Percentiles rank a stretch among this genome's conserved stretches.
These are phyloP conservation scores for Graptemys geographica DNA, from an alignment of 2,797 vertebrate species.

Conservation along the genomic window DNA sequence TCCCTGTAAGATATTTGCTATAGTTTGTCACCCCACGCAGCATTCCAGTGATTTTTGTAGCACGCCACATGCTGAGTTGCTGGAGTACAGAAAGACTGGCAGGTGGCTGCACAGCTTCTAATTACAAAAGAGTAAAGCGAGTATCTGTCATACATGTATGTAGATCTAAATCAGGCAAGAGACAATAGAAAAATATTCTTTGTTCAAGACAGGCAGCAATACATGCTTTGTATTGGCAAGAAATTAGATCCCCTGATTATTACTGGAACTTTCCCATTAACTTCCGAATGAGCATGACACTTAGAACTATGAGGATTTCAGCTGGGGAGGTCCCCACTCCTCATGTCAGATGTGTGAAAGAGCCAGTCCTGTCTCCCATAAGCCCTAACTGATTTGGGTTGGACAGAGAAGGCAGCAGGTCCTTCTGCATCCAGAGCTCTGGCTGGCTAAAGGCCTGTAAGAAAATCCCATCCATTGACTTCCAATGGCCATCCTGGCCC, in stretches of 20 bases:
- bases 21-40: background rate
- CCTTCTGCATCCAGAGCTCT: background rate
- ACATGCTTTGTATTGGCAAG: background rate
- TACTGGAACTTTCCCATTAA: background rate
- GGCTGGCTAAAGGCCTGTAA: background rate
- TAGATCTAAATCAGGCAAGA: background rate
- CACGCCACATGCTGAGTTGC: background rate
- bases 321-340: background rate
- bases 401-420: background rate
- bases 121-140: conserved; percentile 6
- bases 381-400: background rate
- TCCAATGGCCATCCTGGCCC: background rate
- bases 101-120: conserved; percentile 44
- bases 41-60: background rate
- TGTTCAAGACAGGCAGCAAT: background rate
- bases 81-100: conserved; percentile 33
- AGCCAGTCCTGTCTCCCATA: background rate
- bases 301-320: background rate
- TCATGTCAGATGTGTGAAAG: background rate
- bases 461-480: background rate
- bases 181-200: background rate
- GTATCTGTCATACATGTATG: background rate
- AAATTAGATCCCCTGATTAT: background rate
- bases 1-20: conserved; percentile 27
- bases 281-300: background rate